phyloP scores from a whole-genome alignment of 2,113 vertebrate species.

The Trinectes maculatus region DNA sequence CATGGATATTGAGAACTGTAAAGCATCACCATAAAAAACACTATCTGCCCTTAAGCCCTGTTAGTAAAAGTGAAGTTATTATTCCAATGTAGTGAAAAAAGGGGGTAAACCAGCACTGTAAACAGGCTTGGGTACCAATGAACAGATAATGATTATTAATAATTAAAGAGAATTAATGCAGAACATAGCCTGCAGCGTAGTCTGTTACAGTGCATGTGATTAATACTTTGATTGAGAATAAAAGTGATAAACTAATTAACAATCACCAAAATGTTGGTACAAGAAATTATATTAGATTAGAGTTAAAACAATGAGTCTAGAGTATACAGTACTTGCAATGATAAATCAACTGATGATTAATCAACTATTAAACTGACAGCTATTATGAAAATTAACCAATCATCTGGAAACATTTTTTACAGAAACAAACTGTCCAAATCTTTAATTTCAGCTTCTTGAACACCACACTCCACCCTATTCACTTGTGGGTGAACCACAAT shows the following conservation, averaged over 20 bases:
- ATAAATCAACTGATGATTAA: background rate
- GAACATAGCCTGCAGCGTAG: conserved; percentile 33
- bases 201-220: conserved; percentile 34
- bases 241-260: conserved; percentile 7
- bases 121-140: conserved; percentile 15
- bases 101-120: background rate
- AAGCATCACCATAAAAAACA: conserved; percentile 6
- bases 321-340: no score
- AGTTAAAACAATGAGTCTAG: background rate
- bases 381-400: no score
- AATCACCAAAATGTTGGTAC: conserved; percentile 2
- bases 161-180: conserved; percentile 46
- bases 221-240: conserved; percentile 11
- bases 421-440: no score
- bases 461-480: no score
- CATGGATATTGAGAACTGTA: background rate
- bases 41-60: background rate
- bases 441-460: no score
- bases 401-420: no score
- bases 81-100: background rate
- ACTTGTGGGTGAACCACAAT: no score
- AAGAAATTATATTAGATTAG: background rate
- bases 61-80: background rate
- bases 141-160: conserved; percentile 41
- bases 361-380: no score